Evolutionary conservation across 2,113 vertebrate genomes (phyloP).

Genomic region (Tetrao urogallus): DNA sequence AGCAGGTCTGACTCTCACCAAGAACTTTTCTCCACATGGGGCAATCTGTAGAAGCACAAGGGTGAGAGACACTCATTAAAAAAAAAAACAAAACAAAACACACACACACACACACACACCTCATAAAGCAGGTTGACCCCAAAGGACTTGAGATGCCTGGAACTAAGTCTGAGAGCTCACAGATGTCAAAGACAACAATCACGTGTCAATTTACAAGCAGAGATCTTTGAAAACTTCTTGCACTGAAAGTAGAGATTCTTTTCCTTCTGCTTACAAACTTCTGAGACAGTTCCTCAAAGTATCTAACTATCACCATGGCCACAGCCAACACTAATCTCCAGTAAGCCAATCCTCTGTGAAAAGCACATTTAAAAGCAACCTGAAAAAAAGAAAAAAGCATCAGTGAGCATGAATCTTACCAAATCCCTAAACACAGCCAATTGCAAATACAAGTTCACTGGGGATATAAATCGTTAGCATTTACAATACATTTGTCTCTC

Average conservation of each 20-base stretch:
- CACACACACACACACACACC: too few relatives aligned
- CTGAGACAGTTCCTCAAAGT: background rate
- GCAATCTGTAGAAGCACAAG: background rate
- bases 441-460: background rate
- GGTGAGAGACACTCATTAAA: background rate
- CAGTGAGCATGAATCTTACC: background rate
- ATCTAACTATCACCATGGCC: background rate
- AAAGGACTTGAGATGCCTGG: background rate
- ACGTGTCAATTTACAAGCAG: background rate
- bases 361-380: background rate
- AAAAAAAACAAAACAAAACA: background rate
- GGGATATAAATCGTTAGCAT: background rate
- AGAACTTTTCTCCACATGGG: background rate
- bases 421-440: background rate
- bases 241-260: background rate
- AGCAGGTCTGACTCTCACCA: background rate
- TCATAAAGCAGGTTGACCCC: background rate
- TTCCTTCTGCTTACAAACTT: background rate
- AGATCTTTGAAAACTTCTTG: background rate
- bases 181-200: background rate
- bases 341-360: background rate
- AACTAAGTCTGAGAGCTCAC: background rate
- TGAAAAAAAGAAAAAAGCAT: background rate
- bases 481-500: background rate
- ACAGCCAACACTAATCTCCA: background rate